Evolutionary conservation across 2,113 vertebrate genomes (phyloP).

Genomic region (Labrus mixtus): DNA sequence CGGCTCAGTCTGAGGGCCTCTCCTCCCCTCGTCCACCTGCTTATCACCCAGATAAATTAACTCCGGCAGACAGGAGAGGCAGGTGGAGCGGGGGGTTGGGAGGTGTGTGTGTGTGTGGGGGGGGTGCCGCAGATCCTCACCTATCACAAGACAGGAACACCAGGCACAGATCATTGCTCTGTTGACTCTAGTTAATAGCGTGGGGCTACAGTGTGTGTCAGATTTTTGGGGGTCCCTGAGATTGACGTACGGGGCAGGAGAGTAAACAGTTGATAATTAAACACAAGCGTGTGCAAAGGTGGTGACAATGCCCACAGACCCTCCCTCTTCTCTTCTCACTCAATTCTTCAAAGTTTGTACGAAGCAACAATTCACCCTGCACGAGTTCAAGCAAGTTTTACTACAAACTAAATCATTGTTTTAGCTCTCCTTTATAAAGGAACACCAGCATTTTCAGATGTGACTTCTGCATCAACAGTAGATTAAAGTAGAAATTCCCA

Average conservation of each 20-base stretch:
- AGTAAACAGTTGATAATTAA: constrained; percentile 83
- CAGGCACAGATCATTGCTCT: constrained; percentile 79
- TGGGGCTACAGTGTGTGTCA: constrained; percentile 75
- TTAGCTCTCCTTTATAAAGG: neutral
- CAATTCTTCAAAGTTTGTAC: constrained; percentile 40
- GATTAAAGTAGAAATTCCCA: no score
- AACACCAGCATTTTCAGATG: neutral
- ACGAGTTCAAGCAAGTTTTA: constrained; percentile 7
- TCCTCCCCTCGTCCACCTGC: constrained; percentile 89
- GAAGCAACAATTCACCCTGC: constrained; percentile 32
- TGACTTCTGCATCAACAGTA: neutral
- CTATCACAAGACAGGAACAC: constrained; percentile 80
- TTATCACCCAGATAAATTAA: constrained; percentile 88
- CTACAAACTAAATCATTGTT: neutral
- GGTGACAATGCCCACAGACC: constrained; percentile 59
- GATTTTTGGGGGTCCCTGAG: constrained; percentile 73
- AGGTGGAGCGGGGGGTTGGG: constrained; percentile 71
- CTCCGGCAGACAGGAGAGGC: constrained; percentile 79
- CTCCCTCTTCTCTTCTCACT: constrained; percentile 29
- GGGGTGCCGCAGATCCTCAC: constrained; percentile 61
- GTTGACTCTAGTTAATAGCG: constrained; percentile 76
- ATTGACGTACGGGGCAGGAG: constrained; percentile 74
- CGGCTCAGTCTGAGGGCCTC: constrained; percentile 81
- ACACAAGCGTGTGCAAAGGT: constrained; percentile 65
- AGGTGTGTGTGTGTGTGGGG: neutral